Base-by-base conservation (phyloP, 2,797 vertebrate species). In the Otolemur crassicaudatus region DNA sequence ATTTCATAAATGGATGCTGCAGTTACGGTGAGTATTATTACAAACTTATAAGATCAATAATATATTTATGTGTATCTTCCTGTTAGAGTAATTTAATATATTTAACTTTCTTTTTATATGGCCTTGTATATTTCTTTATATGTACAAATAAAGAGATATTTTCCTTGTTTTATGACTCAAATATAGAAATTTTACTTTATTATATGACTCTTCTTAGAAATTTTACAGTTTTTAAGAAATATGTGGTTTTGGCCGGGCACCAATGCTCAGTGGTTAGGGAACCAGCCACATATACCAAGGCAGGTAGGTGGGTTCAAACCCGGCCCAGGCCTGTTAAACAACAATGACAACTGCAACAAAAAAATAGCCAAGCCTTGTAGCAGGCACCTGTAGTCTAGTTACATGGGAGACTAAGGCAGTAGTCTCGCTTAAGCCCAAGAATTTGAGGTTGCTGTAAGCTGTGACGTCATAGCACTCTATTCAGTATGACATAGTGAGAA, bases 1-100 rank as follows among this genome's bases (percentile, higher is more conserved):
- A 93, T 99, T 99, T 98, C 98, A 98, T 97, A 99, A 99, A 97
- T 99, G 99, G 99, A 99, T 99, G 99, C 98, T 99, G 84, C 99
- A 99, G 94, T 98, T 99, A 98, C 99, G 99, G 99, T 99, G 98
- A 98, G 99, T 99, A 98, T 93, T 73, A 61, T 94, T 92, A 37
- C 25, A 92, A 49, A 88, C 46, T 93, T 94, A 23, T 29, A 82
- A 82, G 95, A 53, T 72, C 87, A 91, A 61, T 88, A 61, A 76
- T 92, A n/a, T 70, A 25, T 58, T 46, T 73, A 49, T 25, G 19
- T 70, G 46, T 27, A 25, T 83, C 13, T 87, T 72, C 87, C 11
- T 93, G 31, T 84, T 89, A 58, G 83, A 94, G 9, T 63, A 94
- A 19, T 88, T 89, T 85, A 75, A 65, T 49, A 56, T 79, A 34